Percentiles rank a stretch among this genome's conserved stretches.
Conservation (phyloP, 2,797 vertebrate species). For the Epinephelus malabaricus region DNA sequence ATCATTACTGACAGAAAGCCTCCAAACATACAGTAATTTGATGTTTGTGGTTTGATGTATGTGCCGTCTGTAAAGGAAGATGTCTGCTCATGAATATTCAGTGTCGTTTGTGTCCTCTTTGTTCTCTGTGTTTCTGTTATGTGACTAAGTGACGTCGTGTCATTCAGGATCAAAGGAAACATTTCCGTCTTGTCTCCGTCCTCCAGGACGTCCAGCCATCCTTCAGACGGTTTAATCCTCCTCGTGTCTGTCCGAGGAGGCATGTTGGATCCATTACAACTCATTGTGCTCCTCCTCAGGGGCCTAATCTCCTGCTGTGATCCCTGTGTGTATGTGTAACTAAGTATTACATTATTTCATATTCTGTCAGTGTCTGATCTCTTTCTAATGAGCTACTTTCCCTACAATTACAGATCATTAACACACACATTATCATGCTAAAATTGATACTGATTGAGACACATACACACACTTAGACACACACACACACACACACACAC, state of each 20-base stretch:
- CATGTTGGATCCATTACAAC: conserved; percentile 19
- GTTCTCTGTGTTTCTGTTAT: background rate
- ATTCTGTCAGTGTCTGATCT: conserved; percentile 25
- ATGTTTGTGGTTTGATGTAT: background rate
- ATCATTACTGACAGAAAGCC: background rate
- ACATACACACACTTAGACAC: background rate
- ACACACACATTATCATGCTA: conserved; percentile 1
- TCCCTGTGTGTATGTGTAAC: background rate
- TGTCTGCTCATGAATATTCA: conserved; percentile 17
- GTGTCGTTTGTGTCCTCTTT: background rate
- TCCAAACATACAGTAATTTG: background rate
- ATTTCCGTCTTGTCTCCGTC: conserved; percentile 12
- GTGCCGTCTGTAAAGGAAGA: background rate
- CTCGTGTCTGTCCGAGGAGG: conserved; percentile 1
- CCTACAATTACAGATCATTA: conserved; percentile 38
- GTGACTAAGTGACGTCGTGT: background rate
- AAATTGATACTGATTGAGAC: conserved; percentile 15
- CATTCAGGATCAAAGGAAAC: conserved; percentile 33
- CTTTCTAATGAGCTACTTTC: conserved; percentile 23
- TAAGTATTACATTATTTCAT: conserved; percentile 8
- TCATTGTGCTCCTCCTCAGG: conserved; percentile 4
- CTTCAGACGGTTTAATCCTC: conserved; percentile 21
- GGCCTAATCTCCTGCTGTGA: background rate
- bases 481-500: background rate
- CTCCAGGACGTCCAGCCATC: conserved; percentile 14